Percentiles rank a stretch among this genome's conserved stretches.
Conservation (phyloP, 2,113 vertebrate genomes). For the Hoplias malabaricus region DNA sequence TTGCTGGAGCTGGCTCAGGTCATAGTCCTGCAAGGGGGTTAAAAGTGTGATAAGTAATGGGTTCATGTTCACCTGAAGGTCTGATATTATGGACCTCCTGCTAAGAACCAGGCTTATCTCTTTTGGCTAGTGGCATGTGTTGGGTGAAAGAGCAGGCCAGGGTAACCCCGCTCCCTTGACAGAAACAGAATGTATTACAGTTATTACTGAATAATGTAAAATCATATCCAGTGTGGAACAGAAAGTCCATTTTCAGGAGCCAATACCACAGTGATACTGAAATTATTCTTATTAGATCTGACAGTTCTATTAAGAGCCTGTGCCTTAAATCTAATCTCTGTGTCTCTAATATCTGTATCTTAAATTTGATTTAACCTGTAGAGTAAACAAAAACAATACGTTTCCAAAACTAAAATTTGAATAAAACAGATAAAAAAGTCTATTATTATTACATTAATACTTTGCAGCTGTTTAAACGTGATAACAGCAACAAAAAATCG, state of each 20-base stretch:
- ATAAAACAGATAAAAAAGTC: too few relatives aligned
- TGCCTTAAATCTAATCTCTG: too few relatives aligned
- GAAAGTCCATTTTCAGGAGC: background rate
- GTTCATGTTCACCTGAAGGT: background rate
- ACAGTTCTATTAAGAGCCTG: too few relatives aligned
- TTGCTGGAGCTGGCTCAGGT: slow-evolving; percentile 94
- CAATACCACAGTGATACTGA: too few relatives aligned
- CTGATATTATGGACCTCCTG: background rate
- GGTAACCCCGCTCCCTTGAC: too few relatives aligned
- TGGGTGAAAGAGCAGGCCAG: background rate
- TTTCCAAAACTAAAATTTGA: too few relatives aligned
- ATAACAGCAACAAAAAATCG: too few relatives aligned
- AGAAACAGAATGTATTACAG: background rate
- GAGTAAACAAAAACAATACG: too few relatives aligned
- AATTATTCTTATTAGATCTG: too few relatives aligned
- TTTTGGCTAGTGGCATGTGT: background rate
- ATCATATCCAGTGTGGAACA: background rate
- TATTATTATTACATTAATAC: background rate
- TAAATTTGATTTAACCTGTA: too few relatives aligned
- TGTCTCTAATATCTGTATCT: too few relatives aligned
- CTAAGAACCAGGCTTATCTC: background rate
- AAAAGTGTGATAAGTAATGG: slow-evolving; percentile 8
- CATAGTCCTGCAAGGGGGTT: slow-evolving; percentile 70
- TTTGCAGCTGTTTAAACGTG: too few relatives aligned
- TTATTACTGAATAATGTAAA: background rate